Evolutionary conservation across 2,113 vertebrate genomes (phyloP).

Genomic region (Tauraco erythrolophus): DNA sequence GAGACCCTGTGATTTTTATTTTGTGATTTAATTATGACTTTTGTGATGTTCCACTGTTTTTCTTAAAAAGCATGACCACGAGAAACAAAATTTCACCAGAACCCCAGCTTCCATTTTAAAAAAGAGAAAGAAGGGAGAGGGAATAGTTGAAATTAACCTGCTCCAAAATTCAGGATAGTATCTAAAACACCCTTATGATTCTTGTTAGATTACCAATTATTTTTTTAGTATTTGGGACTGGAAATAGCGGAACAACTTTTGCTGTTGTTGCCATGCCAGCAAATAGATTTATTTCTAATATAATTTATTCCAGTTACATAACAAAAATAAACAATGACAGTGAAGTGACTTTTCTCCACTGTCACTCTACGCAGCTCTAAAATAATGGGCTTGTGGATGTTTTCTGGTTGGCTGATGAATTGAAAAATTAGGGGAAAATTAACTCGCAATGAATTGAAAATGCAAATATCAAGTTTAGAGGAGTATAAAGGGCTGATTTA

Average conservation of each 20-base stretch:
- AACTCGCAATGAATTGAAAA: neutral
- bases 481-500: neutral
- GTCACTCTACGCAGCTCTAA: neutral
- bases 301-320: neutral
- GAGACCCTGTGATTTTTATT: neutral
- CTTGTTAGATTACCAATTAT: neutral
- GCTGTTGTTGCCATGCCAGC: neutral
- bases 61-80: neutral
- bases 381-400: neutral
- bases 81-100: neutral
- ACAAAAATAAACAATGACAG: neutral
- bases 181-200: neutral
- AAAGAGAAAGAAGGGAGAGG: rapidly evolving
- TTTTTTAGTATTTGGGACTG: neutral
- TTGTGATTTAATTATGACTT: neutral
- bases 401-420: neutral
- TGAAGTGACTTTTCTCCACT: neutral
- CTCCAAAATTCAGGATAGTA: neutral
- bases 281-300: neutral
- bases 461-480: neutral
- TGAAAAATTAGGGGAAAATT: neutral
- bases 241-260: neutral
- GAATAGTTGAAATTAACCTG: neutral
- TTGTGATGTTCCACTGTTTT: neutral
- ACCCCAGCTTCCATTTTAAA: neutral